Evolutionary conservation across 2,797 vertebrate genomes (phyloP), one percentile per base, ranked within the genome.

Genomic region (Protosalanx chinensis): DNA sequence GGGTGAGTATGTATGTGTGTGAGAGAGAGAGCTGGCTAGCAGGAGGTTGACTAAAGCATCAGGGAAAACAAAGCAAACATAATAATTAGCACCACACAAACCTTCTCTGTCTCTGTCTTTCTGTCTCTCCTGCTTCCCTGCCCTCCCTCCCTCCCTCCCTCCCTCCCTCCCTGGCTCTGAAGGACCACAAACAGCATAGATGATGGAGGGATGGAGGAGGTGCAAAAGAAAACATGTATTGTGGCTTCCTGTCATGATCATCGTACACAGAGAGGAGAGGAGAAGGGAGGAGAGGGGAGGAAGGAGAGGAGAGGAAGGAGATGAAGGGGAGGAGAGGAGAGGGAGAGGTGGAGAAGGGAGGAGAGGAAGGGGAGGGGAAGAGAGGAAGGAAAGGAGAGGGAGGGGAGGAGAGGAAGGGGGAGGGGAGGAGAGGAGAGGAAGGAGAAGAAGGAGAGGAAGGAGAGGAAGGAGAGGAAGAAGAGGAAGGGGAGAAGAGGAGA

Each of bases 81-180:
- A 6, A 5, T 27, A 64, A 65, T 65, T 72, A 72, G 61, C 62
- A 30, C 46, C 51, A 20, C n/a, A 32, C 79, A 77, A 85, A 88
- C 77, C 67, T 63, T 68, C 71, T 60, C 68, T 29, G 16, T 76
- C 76, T 66, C 73, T 70, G 69, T 76, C 72, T 29, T 66, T 51
- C 29, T 13, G 57, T 72, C 53, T 32, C 35, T 15, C 18, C 41
- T 51, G 67, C 23, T 35, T 13, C 8, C 73, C 64, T 51, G 30
- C 49, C 63, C 60, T 70, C 64, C 15, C 18, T 18, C 18, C 2
- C 49, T 65, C 27, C 76, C 74, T 63, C 72, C 68, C 70, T 77
- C 73, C 27, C 67, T 79, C 37, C 46, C 72, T 75, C 35, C 57
- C 16, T 57, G 18, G 37, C 57, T 59, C 57, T 59, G 49, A 18